phyloP scores from a whole-genome alignment of 2,797 vertebrate genomes.

The Hypotaenidia philippensis region DNA sequence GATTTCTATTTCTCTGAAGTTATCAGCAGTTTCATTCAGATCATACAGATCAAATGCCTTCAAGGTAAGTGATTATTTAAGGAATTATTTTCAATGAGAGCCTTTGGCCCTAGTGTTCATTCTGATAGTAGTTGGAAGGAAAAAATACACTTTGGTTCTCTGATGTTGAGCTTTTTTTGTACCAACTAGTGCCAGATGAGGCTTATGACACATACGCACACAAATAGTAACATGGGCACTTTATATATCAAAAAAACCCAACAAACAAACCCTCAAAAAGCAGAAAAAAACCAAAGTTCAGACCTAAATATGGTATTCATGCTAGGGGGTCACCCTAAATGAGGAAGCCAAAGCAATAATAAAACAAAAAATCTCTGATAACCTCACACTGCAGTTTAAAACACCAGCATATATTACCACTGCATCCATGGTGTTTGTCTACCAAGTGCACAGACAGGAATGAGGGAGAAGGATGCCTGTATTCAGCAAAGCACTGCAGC shows the following conservation, averaged over 20 bases:
- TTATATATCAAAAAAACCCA: not conserved
- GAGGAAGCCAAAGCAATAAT: not conserved
- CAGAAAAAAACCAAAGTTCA: not conserved
- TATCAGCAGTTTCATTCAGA: slow-evolving; percentile 68
- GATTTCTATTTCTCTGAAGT: slow-evolving; percentile 65
- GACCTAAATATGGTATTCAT: not conserved
- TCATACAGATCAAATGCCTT: slow-evolving; percentile 59
- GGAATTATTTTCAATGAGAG: slow-evolving; percentile 58
- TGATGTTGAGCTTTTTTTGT: not conserved
- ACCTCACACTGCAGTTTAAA: not conserved
- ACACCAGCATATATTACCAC: not conserved
- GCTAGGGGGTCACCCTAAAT: not conserved
- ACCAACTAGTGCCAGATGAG: not conserved
- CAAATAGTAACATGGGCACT: not conserved
- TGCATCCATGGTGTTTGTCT: not conserved
- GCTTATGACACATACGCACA: not conserved
- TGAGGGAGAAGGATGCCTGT: not conserved
- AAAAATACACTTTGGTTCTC: not conserved
- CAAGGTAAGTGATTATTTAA: slow-evolving; percentile 71
- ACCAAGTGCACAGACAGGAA: not conserved
- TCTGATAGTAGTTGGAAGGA: not conserved
- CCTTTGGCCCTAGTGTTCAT: not conserved
- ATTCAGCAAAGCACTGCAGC: not conserved
- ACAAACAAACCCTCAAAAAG: not conserved
- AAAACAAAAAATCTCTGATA: not conserved